These are phyloP conservation scores for Steinernema feltiae DNA, from an alignment of 1,140 invertebrate species.

Conservation along the genomic window DNA sequence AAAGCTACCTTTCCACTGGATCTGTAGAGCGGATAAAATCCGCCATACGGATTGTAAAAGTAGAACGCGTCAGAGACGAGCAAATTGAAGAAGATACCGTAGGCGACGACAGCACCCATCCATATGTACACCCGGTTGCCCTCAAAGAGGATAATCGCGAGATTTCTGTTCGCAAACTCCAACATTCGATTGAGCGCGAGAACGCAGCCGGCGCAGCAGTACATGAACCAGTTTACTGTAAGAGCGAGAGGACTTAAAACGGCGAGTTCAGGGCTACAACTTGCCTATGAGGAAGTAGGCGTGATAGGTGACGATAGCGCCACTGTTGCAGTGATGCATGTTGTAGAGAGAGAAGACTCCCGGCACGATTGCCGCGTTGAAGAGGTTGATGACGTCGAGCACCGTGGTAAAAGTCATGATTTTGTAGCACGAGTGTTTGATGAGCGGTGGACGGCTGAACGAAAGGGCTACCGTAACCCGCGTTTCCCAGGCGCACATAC, in stretches of 20 bases:
- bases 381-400: not conserved
- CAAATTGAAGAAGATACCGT: not conserved
- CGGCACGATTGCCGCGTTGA: not conserved
- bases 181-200: not conserved
- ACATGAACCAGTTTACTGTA: not conserved
- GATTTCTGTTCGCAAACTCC: not conserved
- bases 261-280: not conserved
- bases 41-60: not conserved
- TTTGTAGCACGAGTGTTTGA: conserved; percentile 1
- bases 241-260: not conserved
- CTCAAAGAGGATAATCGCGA: not conserved
- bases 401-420: not conserved
- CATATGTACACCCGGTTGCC: not conserved
- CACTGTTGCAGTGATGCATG: conserved; percentile 1
- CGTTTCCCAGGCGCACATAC: not conserved
- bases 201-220: not conserved
- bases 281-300: not conserved
- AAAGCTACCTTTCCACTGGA: too few species aligned
- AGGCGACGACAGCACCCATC: not conserved
- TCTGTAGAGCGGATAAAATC: not conserved
- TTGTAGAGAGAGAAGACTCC: not conserved
- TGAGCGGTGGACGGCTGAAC: not conserved
- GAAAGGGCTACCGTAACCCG: not conserved
- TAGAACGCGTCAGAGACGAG: not conserved
- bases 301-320: not conserved